Evolutionary conservation across 2,797 vertebrate species (phyloP).

Genomic region (Atherinosoma microstoma): DNA sequence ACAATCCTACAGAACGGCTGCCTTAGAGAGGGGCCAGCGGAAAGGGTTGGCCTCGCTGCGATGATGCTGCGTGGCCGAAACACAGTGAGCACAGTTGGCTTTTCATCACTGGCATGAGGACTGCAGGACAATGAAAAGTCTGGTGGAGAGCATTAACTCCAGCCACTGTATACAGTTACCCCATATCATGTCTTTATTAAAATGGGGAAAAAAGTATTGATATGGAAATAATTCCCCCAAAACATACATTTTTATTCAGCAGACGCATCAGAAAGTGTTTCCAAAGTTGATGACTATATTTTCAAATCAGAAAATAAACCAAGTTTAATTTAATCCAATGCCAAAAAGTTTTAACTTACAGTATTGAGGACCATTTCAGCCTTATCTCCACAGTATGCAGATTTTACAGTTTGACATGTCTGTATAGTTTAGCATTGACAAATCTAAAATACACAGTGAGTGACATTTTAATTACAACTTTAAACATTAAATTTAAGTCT

Average conservation of each 20-base stretch:
- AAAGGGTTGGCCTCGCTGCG: slow-evolving; percentile 56
- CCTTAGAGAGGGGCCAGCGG: slow-evolving; percentile 71
- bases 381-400: background rate
- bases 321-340: background rate
- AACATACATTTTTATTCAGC: background rate
- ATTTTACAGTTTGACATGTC: background rate
- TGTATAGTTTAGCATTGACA: background rate
- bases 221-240: no score
- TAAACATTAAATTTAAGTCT: rapidly evolving
- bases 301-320: background rate
- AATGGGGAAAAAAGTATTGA: background rate
- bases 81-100: slow-evolving; percentile 57
- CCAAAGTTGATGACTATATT: background rate
- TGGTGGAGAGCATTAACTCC: slow-evolving; percentile 12
- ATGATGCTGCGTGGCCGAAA: slow-evolving; percentile 18
- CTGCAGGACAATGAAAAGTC: slow-evolving; percentile 43
- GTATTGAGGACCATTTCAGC: background rate
- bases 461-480: rapidly evolving
- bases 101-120: slow-evolving; percentile 54
- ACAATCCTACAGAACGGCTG: slow-evolving; percentile 65
- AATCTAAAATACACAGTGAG: slow-evolving; percentile 1
- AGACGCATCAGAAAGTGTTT: background rate
- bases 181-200: background rate
- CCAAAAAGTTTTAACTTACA: background rate
- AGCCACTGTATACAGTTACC: slow-evolving; percentile 20